A percentile compares a stretch with the other conserved stretches of the same genome.
These are phyloP conservation scores for Danio kyathit DNA, from an alignment of 2,797 vertebrate genomes.

Conservation along the genomic window DNA sequence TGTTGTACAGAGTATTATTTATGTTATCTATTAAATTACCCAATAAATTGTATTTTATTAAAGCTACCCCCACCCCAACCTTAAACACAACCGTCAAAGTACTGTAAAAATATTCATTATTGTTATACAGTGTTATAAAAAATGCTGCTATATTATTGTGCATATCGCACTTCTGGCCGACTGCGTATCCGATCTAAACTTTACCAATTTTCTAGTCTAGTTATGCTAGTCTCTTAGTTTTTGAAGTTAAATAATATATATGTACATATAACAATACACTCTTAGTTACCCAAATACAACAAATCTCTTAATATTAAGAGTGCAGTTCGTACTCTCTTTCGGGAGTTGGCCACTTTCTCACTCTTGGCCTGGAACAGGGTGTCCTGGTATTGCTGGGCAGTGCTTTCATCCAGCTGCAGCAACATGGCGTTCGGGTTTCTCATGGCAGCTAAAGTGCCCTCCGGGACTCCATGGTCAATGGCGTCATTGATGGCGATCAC, in stretches of 20 bases:
- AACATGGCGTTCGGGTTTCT: conserved; percentile 97
- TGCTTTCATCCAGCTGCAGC: conserved; percentile 81
- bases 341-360: conserved; percentile 89
- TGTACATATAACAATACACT: background rate
- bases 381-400: conserved; percentile 85
- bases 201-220: no score
- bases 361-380: conserved; percentile 90
- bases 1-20: no score
- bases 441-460: conserved; percentile 88
- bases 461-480: conserved; percentile 87
- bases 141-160: no score
- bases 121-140: no score
- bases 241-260: background rate
- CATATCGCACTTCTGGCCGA: no score
- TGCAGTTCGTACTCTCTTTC: conserved; percentile 85
- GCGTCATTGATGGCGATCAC: conserved; percentile 98
- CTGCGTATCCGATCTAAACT: no score
- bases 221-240: background rate
- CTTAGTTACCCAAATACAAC: background rate
- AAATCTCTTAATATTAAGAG: background rate
- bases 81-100: no score
- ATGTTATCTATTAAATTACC: no score
- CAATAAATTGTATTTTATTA: no score
- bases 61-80: no score
- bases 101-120: no score